Base-by-base conservation (phyloP, 2,113 vertebrate species). In the Spea multiplicata region DNA sequence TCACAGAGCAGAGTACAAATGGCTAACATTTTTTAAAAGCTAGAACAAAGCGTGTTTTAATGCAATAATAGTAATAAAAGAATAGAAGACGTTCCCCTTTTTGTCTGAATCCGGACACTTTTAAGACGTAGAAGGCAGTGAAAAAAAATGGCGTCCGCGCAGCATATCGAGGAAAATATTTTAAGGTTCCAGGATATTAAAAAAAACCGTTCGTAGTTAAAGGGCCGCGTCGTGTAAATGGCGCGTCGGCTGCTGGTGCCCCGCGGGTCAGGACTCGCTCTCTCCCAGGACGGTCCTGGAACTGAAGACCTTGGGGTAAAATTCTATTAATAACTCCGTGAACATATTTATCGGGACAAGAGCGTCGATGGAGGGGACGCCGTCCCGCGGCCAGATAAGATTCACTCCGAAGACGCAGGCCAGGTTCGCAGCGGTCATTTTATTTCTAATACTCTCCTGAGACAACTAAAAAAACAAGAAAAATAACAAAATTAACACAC, bases 361-460 rank as follows among this genome's bases (percentile, higher is more conserved):
- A 6, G 91, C 87, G 0, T 50, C 74, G 64, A 95, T 85, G 0
- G 93, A 93, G 10, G 91, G 66, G 0, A 83, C 72, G 0, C 90
- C 91, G 14, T 90, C 86, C 0, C 82, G 85, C 0, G 94, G 94
- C 93, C 95, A 91, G 2, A 91, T 83, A 76, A 97, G 81, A 74
- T 95, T 95, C 71, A 95, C 87, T 8, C 95, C 93, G 0, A 96
- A 96, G 50, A 96, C 92, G 0, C 94, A 95, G 3, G 94, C 93
- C 87, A 97, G 84, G 86, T 93, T 95, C 48, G 94, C 94, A 6
- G 92, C 82, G 61, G 85, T 95, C 95, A 96, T 96, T 81, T 89
- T 94, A 88, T 96, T 97, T 3, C 80, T 80, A 55, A 97, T 83
- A 86, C 92, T 95, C 78, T 96, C 88, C 87, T 81, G 88, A n/a